phyloP scores from a whole-genome alignment of 2,797 vertebrate genomes.

The Rhabdomys pumilio region DNA sequence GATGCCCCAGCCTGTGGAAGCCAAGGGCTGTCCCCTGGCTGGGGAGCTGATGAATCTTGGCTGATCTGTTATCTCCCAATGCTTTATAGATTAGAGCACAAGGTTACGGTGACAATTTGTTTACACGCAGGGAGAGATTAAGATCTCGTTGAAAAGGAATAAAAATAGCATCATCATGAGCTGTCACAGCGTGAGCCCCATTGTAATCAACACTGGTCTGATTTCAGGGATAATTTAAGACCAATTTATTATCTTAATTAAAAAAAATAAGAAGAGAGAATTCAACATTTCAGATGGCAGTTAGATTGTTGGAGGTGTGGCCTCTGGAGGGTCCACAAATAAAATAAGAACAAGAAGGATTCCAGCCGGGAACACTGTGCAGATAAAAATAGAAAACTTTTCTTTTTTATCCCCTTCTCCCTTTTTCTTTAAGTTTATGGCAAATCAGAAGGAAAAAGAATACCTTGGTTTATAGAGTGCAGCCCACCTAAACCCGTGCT shows the following conservation, averaged over 20 bases:
- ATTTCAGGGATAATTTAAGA: constrained; percentile 99
- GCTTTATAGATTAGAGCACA: constrained; percentile 93
- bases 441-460: constrained; percentile 54
- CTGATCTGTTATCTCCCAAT: constrained; percentile 93
- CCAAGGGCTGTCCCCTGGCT: constrained; percentile 88
- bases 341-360: not conserved
- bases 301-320: constrained; percentile 81
- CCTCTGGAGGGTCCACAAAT: constrained; percentile 67
- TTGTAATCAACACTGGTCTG: constrained; percentile 99
- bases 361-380: not conserved
- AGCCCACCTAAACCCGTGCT: not conserved
- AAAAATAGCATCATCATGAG: constrained; percentile 93
- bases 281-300: constrained; percentile 87
- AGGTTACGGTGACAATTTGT: constrained; percentile 94
- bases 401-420: not conserved
- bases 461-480: not conserved
- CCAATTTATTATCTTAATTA: constrained; percentile 99
- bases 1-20: constrained; percentile 85
- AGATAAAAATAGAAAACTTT: constrained; percentile 47
- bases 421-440: not conserved
- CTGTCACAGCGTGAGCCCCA: constrained; percentile 97
- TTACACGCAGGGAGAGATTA: constrained; percentile 94
- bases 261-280: constrained; percentile 90
- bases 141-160: constrained; percentile 95
- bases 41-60: constrained; percentile 92